Percentiles rank a stretch among this genome's conserved stretches.
These are phyloP conservation scores for Myotis lucifugus DNA, from an alignment of 2,113 vertebrate genomes.

Conservation along the genomic window DNA sequence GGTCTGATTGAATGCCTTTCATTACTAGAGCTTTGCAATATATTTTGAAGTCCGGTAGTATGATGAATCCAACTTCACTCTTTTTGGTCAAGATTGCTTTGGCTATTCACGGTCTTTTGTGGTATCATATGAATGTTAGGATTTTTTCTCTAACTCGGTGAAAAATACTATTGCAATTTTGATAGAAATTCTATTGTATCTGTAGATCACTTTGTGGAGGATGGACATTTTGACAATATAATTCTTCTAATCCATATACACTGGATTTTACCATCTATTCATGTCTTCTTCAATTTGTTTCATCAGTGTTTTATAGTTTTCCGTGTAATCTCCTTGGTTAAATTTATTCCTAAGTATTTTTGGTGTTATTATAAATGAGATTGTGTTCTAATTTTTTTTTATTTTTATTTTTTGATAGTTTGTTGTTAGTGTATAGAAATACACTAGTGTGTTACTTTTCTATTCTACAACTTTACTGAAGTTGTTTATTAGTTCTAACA, in stretches of 20 bases:
- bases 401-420: background rate
- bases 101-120: background rate
- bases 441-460: background rate
- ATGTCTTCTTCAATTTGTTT: background rate
- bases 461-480: background rate
- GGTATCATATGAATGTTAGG: background rate
- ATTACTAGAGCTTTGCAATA: background rate
- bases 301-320: background rate
- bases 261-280: background rate
- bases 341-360: background rate
- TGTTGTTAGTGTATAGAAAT: background rate
- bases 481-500: background rate
- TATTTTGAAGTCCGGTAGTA: background rate
- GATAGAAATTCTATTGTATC: background rate
- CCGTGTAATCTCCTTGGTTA: background rate
- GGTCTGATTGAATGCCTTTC: background rate
- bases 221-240: background rate
- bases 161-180: background rate
- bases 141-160: background rate
- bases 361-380: background rate
- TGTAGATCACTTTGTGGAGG: background rate
- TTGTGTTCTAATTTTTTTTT: background rate
- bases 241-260: background rate
- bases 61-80: background rate
- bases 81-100: background rate